phyloP scores from a whole-genome alignment of 2,888 invertebrate species.

The Eurois occulta region DNA sequence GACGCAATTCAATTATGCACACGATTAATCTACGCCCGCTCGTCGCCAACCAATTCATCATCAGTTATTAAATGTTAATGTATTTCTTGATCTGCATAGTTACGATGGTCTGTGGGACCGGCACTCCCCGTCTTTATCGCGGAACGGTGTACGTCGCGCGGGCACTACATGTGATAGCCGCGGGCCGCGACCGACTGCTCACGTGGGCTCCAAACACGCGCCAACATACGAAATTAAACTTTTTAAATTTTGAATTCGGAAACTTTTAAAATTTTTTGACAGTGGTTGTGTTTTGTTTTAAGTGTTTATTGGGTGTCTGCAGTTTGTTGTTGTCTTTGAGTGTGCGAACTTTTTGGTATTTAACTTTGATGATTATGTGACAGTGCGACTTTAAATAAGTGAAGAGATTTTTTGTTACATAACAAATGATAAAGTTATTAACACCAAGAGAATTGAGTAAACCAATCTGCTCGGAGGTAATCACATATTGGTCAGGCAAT shows the following conservation, averaged over 20 bases:
- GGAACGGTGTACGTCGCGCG: constrained; percentile 80
- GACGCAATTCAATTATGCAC: constrained; percentile 53
- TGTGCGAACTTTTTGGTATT: constrained; percentile 35
- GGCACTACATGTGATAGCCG: constrained; percentile 89
- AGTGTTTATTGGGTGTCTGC: constrained; percentile 12
- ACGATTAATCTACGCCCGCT: constrained; percentile 42
- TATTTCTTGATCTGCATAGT: constrained; percentile 70
- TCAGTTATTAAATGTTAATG: constrained; percentile 60
- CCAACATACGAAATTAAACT: constrained; percentile 74
- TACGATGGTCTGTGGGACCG: constrained; percentile 69
- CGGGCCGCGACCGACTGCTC: constrained; percentile 77
- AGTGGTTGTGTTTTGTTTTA: constrained; percentile 55
- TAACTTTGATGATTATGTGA: constrained; percentile 33
- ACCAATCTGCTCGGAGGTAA: constrained; percentile 71
- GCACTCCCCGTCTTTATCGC: constrained; percentile 84
- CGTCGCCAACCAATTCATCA: constrained; percentile 47
- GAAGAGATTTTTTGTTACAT: constrained; percentile 24
- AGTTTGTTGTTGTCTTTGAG: constrained; percentile 11
- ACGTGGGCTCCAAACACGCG: constrained; percentile 73
- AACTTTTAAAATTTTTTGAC: constrained; percentile 51
- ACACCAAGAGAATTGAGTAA: constrained; percentile 50
- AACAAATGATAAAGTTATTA: constrained; percentile 70
- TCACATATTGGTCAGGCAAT: constrained; percentile 84
- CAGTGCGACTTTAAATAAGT: constrained; percentile 52
- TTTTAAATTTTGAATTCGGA: constrained; percentile 65